These are phyloP conservation scores for Eonycteris spelaea DNA, from an alignment of 2,113 vertebrate genomes.

Conservation along the genomic window DNA sequence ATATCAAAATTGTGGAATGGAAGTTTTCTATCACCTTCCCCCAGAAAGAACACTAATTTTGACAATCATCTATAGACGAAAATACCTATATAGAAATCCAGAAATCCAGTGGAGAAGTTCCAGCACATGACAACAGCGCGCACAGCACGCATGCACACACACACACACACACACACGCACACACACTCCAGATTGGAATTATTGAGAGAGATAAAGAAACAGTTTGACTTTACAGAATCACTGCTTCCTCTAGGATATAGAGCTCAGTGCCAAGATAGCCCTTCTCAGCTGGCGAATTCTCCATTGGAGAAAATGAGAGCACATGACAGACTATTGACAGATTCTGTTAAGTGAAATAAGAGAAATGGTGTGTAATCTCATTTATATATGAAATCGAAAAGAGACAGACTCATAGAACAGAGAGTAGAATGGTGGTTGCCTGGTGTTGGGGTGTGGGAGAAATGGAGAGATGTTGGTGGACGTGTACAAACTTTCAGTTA, in stretches of 20 bases:
- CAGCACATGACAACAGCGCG: too few species aligned
- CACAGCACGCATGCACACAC: too few species aligned
- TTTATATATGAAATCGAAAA: background rate
- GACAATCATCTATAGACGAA: too few species aligned
- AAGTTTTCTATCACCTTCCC: too few species aligned
- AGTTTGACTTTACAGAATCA: background rate
- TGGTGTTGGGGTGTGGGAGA: background rate
- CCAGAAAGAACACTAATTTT: too few species aligned
- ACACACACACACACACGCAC: too few species aligned
- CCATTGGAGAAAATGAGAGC: background rate
- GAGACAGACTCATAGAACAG: background rate
- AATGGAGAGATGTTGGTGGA: background rate
- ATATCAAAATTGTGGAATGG: too few species aligned
- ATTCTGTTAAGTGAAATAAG: background rate
- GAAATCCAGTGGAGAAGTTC: too few species aligned
- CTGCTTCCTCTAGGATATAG: background rate
- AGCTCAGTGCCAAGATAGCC: background rate
- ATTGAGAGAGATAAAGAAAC: background rate
- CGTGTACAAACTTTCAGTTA: background rate
- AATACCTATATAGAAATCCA: too few species aligned
- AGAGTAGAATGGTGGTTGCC: background rate
- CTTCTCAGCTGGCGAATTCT: background rate
- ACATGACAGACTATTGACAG: background rate
- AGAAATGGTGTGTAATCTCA: background rate
- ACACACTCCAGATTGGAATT: background rate